Base-by-base conservation (phyloP, 2,888 invertebrate species). In the Acrobeloides nanus region DNA sequence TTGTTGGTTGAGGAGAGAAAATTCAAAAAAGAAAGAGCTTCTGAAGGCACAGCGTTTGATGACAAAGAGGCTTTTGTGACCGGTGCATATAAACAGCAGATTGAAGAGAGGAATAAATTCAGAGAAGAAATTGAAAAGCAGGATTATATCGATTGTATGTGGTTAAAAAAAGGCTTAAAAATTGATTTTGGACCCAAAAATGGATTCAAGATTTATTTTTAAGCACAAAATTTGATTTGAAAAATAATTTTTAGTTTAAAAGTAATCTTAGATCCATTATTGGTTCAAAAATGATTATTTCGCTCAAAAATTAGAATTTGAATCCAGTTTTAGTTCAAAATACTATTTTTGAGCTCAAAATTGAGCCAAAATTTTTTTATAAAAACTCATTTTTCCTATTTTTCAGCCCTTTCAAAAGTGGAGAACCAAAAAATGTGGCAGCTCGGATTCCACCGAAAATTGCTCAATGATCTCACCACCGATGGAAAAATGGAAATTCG, bases 41-140 rank as follows among this genome's bases (percentile, higher is more conserved):
- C 82, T 21, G 95, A 97, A 78, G 90, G 89, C n/a, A 85, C 86
- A 55, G 81, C 84, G 76, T 97, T 84, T 75, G 85, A 84, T 46
- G 93, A 92, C 73, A 95, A 95, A 75, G 95, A 97, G 76, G 84
- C 86, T 2, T 97, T 90, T 80, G 89, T 97, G 0, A 97, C 95
- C 0, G 81, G 86, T 1, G 83, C 90, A 0, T 97, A 97, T 75
- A 84, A 86, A 62, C 84, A 88, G 74, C 93, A 93, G 76, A 79
- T 95, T 66, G 86, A 89, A 74, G 89, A 93, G 76, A 80, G 89
- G 76, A 83, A 84, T 53, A 80, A 83, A 68, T 81, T 86, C 64
- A 87, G 92, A 72, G 88, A 88, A 70, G 83, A 84, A 69, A 89
- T 92, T 71, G 82, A 82, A 72, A 80, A 83, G 12, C 84, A 86